Evolutionary conservation across 2,888 invertebrate genomes (phyloP).

Genomic region (Strigamia crassipes): DNA sequence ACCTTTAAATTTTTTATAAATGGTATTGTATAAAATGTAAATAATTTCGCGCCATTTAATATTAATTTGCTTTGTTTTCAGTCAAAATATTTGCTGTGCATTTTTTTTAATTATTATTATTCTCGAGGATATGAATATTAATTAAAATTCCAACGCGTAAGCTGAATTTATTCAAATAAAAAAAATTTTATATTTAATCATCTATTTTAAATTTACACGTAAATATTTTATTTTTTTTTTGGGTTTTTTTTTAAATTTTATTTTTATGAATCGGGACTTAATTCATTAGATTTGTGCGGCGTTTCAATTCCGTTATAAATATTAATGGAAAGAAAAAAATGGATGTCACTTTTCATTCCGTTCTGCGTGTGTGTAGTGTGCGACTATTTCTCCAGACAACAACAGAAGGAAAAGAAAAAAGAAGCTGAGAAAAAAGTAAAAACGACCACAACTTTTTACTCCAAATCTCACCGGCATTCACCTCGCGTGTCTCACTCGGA

Average conservation of each 20-base stretch:
- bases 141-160: neutral
- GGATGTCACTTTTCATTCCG: neutral
- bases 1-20: conserved; percentile 19
- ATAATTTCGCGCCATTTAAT: neutral
- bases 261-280: no score
- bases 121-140: neutral
- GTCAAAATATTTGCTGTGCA: neutral
- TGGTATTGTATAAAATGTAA: neutral
- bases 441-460: conserved; percentile 17
- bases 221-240: no score
- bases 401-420: neutral
- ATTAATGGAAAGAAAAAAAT: neutral
- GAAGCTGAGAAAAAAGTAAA: neutral
- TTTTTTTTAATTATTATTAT: neutral
- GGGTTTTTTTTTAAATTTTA: no score
- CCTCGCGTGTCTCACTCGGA: conserved; percentile 38
- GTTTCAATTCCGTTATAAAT: neutral
- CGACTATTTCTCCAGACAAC: neutral
- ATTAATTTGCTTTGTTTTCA: neutral
- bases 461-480: conserved; percentile 42
- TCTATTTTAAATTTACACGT: neutral
- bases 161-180: neutral
- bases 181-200: neutral
- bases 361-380: neutral
- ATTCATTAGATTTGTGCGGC: no score